phyloP scores from a whole-genome alignment of 2,888 invertebrate genomes.

The Agrochola macilenta region DNA sequence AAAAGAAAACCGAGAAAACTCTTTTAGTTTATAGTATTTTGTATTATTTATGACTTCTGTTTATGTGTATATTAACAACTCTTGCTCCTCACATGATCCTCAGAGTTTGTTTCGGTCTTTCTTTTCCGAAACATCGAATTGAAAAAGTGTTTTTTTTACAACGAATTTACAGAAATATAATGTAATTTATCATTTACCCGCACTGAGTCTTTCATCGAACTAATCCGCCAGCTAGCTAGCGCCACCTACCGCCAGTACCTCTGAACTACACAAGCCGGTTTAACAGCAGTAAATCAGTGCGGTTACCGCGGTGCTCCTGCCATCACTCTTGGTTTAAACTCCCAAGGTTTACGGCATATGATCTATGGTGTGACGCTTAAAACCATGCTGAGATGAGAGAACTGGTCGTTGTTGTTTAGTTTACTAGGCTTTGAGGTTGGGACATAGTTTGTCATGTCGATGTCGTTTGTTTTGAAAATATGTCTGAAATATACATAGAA shows the following conservation, averaged over 20 bases:
- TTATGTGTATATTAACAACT: too few relatives aligned
- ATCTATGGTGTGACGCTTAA: conserved; percentile 41
- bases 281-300: conserved; percentile 81
- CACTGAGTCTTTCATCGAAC: background rate
- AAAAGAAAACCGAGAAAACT: background rate
- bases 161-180: too few relatives aligned
- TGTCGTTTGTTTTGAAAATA: background rate
- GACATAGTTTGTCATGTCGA: conserved; percentile 11
- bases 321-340: conserved; percentile 77
- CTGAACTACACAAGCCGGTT: conserved; percentile 74
- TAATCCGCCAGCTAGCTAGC: conserved; percentile 34
- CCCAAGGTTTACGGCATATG: conserved; percentile 54
- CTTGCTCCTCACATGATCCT: too few relatives aligned
- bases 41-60: background rate
- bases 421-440: conserved; percentile 26
- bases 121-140: too few relatives aligned
- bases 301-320: conserved; percentile 71
- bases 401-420: conserved; percentile 31
- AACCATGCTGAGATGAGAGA: conserved; percentile 43
- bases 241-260: conserved; percentile 38
- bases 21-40: background rate
- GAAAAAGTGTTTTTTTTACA: too few relatives aligned
- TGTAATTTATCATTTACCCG: too few relatives aligned
- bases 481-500: too few relatives aligned
- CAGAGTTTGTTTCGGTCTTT: too few relatives aligned